These are phyloP conservation scores for Marasmarcha lunaedactyla DNA, from an alignment of 2,888 invertebrate species.

Conservation along the genomic window DNA sequence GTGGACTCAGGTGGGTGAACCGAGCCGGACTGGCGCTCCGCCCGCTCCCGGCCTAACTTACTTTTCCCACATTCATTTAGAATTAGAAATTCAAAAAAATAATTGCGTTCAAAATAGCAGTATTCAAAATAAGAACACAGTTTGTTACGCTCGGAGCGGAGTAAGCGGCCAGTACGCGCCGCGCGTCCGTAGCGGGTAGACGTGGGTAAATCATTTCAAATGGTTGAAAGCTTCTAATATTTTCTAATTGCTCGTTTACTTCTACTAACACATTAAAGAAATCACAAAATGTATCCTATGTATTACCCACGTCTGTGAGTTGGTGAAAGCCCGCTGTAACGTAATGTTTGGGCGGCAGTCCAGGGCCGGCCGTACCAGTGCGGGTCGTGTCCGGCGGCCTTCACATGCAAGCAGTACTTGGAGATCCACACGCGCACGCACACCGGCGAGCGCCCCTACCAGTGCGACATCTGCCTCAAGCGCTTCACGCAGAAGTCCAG, in stretches of 20 bases:
- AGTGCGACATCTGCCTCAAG: slow-evolving; percentile 83
- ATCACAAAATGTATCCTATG: too few relatives aligned
- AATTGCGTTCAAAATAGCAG: too few relatives aligned
- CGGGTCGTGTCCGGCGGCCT: slow-evolving; percentile 71
- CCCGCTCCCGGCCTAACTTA: slow-evolving; percentile 32
- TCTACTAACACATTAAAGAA: too few relatives aligned
- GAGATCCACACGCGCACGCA: slow-evolving; percentile 75
- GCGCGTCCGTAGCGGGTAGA: too few relatives aligned
- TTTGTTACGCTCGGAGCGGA: slow-evolving; percentile 57
- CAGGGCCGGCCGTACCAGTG: slow-evolving; percentile 72
- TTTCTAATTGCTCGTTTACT: too few relatives aligned
- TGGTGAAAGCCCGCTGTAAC: slow-evolving; percentile 67
- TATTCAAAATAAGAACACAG: too few relatives aligned
- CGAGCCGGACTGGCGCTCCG: slow-evolving; percentile 57
- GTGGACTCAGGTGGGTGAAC: slow-evolving; percentile 74
- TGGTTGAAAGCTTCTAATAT: too few relatives aligned
- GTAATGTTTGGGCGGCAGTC: slow-evolving; percentile 67
- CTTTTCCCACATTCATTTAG: slow-evolving; percentile 32
- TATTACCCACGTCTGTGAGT: slow-evolving; percentile 28
- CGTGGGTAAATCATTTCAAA: too few relatives aligned
- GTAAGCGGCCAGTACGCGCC: slow-evolving; percentile 30
- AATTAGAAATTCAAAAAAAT: too few relatives aligned
- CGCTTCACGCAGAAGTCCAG: slow-evolving; percentile 87
- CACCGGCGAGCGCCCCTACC: slow-evolving; percentile 70
- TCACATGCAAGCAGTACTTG: slow-evolving; percentile 72